Conservation (phyloP, 2,797 vertebrate species). For the Hapalemur alaotrensis region DNA sequence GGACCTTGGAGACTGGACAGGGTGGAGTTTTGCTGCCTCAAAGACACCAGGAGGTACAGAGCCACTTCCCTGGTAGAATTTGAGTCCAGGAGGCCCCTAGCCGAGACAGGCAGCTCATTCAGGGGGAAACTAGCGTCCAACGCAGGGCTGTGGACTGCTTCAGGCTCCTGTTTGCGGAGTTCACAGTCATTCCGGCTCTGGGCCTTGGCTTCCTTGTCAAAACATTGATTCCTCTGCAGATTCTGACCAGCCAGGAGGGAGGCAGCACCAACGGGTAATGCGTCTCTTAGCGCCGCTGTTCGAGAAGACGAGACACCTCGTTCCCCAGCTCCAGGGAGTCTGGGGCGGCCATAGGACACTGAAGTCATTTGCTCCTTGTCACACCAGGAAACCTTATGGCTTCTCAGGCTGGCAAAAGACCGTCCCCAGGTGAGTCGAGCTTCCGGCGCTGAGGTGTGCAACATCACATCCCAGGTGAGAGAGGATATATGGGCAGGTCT, state of each 20-base stretch:
- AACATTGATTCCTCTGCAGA: constrained; percentile 38
- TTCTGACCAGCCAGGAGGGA: neutral
- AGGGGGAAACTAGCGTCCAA: constrained; percentile 47
- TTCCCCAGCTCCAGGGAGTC: constrained; percentile 45
- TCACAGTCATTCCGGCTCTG: constrained; percentile 9
- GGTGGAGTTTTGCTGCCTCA: neutral
- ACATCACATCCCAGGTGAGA: neutral
- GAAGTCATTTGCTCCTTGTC: constrained; percentile 71
- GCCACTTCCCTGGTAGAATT: constrained; percentile 7
- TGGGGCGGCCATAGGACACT: constrained; percentile 58
- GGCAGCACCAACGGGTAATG: constrained; percentile 33
- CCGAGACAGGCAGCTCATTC: constrained; percentile 41
- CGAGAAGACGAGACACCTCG: constrained; percentile 34
- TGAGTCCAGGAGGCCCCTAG: neutral
- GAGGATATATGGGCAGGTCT: neutral
- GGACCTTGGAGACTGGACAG: neutral
- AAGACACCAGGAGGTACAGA: neutral
- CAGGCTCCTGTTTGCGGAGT: neutral
- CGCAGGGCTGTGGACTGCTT: neutral
- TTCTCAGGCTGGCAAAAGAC: constrained; percentile 21
- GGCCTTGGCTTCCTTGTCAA: constrained; percentile 48
- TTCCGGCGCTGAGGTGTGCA: neutral
- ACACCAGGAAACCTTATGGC: constrained; percentile 50
- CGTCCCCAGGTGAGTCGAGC: constrained; percentile 24
- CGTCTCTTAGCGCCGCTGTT: constrained; percentile 38